phyloP scores from a whole-genome alignment of 2,888 invertebrate species.

The Luperina nickerlii region DNA sequence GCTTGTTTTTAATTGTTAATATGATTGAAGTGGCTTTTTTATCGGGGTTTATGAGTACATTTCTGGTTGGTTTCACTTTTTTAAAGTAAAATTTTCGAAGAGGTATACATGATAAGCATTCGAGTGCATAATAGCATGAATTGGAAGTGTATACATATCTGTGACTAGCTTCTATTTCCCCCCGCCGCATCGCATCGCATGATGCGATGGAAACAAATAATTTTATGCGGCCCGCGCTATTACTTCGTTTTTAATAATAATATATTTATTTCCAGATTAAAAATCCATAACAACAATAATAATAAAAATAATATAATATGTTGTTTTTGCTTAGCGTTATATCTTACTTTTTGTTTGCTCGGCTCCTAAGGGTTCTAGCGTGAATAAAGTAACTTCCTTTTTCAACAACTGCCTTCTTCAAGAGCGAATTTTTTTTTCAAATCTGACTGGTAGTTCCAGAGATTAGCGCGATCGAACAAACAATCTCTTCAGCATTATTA shows the following conservation, averaged over 20 bases:
- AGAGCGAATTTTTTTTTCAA: neutral
- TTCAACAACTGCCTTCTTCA: neutral
- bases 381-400: neutral
- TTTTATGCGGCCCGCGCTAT: too few species aligned
- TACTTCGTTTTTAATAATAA: neutral
- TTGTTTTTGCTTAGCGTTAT: neutral
- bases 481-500: neutral
- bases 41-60: neutral
- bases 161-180: neutral
- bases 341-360: neutral
- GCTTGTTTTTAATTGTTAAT: slow-evolving; percentile 28
- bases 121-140: neutral
- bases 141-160: neutral
- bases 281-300: too few species aligned
- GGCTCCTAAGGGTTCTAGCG: neutral
- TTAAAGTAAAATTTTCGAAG: neutral
- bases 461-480: neutral
- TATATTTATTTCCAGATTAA: too few species aligned
- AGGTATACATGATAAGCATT: neutral
- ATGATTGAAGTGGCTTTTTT: slow-evolving; percentile 27
- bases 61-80: neutral
- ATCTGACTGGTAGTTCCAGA: neutral
- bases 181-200: neutral
- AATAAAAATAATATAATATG: too few species aligned
- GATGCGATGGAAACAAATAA: too few species aligned